Evolutionary conservation across 2,113 vertebrate species (phyloP).

Genomic region (Ochotona princeps): DNA sequence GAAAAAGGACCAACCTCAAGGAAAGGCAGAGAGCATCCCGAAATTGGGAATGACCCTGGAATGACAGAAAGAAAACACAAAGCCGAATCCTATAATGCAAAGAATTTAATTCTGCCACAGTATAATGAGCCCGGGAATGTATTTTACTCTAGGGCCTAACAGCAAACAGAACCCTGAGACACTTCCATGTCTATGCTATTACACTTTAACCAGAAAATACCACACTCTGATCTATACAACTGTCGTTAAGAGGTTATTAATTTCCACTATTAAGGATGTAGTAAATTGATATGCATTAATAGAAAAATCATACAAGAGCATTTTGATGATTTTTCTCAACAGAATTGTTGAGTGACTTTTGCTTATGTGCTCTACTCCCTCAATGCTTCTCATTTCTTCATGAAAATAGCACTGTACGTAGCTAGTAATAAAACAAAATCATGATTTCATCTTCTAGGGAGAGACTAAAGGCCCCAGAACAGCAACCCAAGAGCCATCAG

Average conservation of each 20-base stretch:
- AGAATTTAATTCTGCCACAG: neutral
- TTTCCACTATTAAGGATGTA: neutral
- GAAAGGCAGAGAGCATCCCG: neutral
- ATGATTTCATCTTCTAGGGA: neutral
- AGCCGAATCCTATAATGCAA: too few species aligned
- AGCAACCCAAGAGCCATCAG: neutral
- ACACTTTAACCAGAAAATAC: neutral
- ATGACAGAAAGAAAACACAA: neutral
- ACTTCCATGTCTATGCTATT: neutral
- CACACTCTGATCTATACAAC: neutral
- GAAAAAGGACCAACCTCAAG: neutral
- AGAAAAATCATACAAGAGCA: neutral
- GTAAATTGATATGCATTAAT: neutral
- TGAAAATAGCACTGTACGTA: neutral
- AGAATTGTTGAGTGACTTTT: neutral
- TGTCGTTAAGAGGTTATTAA: neutral
- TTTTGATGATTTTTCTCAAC: slow-evolving; percentile 1
- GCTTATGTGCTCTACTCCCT: neutral
- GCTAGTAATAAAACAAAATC: neutral
- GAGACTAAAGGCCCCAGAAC: neutral
- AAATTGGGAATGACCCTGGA: neutral
- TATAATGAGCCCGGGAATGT: neutral
- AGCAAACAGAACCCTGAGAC: neutral
- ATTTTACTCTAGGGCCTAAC: neutral
- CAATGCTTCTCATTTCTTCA: neutral